Conservation (phyloP, 2,888 invertebrate species). For the Osedax frankpressi region DNA sequence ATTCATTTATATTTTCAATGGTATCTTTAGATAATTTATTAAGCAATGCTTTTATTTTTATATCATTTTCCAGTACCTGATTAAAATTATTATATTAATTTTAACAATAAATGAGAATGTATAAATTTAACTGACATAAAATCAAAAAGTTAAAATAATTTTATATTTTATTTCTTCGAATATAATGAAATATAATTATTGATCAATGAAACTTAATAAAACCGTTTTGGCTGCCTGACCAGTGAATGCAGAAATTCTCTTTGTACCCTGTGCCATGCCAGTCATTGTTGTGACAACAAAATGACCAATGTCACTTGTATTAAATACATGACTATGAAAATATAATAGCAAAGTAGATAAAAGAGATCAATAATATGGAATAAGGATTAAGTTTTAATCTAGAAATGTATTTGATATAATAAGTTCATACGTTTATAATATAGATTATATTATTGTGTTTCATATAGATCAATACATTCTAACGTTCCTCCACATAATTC, state of each 20-base stretch:
- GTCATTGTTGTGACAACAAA: constrained; percentile 36
- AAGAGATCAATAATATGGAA: background rate
- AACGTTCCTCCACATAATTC: constrained; percentile 45
- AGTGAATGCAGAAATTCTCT: constrained; percentile 36
- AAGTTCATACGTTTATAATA: background rate
- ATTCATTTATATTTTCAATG: background rate
- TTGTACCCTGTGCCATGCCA: constrained; percentile 34
- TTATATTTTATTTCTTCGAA: too few relatives aligned
- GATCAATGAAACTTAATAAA: too few relatives aligned
- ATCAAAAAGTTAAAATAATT: too few relatives aligned
- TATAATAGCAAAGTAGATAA: constrained; percentile 11
- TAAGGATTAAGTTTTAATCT: constrained; percentile 6
- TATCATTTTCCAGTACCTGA: background rate
- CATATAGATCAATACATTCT: too few relatives aligned
- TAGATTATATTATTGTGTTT: too few relatives aligned
- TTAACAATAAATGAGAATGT: too few relatives aligned
- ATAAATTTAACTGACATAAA: too few relatives aligned
- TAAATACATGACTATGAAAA: constrained; percentile 35
- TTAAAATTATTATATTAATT: too few relatives aligned
- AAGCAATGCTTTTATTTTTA: background rate
- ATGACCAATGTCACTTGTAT: constrained; percentile 33
- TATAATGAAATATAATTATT: too few relatives aligned
- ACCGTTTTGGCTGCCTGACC: constrained; percentile 28
- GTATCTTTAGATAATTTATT: background rate
- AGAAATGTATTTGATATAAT: background rate